Evolutionary conservation across 2,113 vertebrate genomes (phyloP).

Genomic region (Puffinus mauretanicus): DNA sequence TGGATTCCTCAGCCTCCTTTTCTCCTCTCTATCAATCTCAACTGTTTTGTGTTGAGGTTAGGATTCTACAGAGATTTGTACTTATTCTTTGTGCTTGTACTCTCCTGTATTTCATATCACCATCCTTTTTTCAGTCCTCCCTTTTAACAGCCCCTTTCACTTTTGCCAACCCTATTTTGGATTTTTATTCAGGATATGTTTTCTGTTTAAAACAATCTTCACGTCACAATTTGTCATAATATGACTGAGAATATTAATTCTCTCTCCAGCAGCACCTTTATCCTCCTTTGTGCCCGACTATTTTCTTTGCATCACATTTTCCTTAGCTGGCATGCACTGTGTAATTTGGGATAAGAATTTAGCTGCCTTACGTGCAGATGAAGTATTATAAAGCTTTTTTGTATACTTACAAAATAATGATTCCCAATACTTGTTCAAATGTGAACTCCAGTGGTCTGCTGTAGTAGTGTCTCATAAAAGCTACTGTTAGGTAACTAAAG

Average conservation of each 20-base stretch:
- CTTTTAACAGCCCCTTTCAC: neutral
- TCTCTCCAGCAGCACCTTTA: neutral
- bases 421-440: neutral
- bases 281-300: neutral
- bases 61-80: neutral
- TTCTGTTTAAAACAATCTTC: neutral
- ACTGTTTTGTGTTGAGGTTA: neutral
- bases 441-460: neutral
- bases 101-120: neutral
- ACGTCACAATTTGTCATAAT: neutral
- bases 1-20: neutral
- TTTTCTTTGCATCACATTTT: neutral
- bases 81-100: neutral
- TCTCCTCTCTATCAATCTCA: neutral
- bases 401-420: neutral
- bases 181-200: neutral
- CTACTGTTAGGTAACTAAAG: neutral
- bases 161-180: neutral
- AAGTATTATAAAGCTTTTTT: neutral
- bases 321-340: neutral
- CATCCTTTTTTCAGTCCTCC: neutral
- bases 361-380: neutral
- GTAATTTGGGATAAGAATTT: neutral
- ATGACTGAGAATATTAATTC: neutral
- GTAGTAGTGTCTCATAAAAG: neutral